Evolutionary conservation across 2,113 vertebrate genomes (phyloP).

Genomic region (Muntiacus muntjak): DNA sequence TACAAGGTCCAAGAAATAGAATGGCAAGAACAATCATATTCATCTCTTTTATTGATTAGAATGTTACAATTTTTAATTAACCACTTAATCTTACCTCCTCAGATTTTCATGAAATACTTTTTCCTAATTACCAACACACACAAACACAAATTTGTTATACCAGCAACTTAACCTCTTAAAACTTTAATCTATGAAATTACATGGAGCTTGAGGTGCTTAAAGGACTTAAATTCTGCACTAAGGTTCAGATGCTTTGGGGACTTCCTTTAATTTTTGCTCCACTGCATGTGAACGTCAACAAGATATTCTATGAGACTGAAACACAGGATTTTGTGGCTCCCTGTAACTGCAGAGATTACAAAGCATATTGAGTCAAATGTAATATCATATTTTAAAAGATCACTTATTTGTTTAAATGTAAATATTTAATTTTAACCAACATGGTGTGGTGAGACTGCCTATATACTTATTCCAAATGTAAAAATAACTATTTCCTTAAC

Average conservation of each 20-base stretch:
- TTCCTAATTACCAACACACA: conserved; percentile 54
- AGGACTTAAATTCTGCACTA: background rate
- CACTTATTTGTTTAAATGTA: conserved; percentile 25
- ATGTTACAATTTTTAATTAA: conserved; percentile 49
- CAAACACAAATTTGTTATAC: conserved; percentile 40
- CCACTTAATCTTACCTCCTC: conserved; percentile 53
- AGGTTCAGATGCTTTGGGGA: background rate
- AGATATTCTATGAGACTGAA: conserved; percentile 6
- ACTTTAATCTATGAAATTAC: conserved; percentile 32
- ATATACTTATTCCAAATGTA: conserved; percentile 17
- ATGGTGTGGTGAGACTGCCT: background rate
- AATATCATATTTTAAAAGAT: conserved; percentile 14
- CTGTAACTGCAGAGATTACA: background rate
- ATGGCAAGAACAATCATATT: conserved; percentile 38
- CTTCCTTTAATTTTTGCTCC: background rate
- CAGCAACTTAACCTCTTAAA: conserved; percentile 50
- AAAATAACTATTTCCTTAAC: conserved; percentile 20
- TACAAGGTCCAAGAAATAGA: conserved; percentile 44
- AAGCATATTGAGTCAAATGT: background rate
- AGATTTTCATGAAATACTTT: conserved; percentile 53
- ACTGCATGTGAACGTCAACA: background rate
- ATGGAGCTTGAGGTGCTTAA: conserved; percentile 1
- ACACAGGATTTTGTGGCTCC: background rate
- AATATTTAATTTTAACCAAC: conserved; percentile 2
- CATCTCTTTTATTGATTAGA: conserved; percentile 62